Evolutionary conservation across 1,140 invertebrate species (phyloP), one percentile per base, ranked within the genome.

Genomic region (Diachasma alloeum): DNA sequence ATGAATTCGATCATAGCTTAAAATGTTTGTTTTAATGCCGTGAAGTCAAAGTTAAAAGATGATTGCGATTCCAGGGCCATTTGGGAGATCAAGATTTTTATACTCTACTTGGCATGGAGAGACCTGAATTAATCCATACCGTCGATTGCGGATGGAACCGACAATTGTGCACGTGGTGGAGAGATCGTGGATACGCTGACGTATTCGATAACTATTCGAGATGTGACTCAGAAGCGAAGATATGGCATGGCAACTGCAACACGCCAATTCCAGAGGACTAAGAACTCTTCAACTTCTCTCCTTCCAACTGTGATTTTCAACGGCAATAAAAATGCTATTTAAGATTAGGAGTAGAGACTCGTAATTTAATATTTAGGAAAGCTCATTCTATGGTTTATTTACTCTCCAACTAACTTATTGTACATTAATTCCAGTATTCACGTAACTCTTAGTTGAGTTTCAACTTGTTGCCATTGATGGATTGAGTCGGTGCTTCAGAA

Each of bases 1-100:
- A n/a, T n/a, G n/a, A n/a, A n/a, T n/a, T n/a, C n/a, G n/a, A n/a
- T n/a, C n/a, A n/a, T n/a, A n/a, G n/a, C n/a, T n/a, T n/a, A n/a
- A n/a, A n/a, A n/a, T n/a, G n/a, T n/a, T n/a, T n/a, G n/a, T n/a
- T n/a, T n/a, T n/a, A n/a, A n/a, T n/a, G n/a, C n/a, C n/a, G n/a
- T n/a, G n/a, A n/a, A n/a, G n/a, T n/a, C n/a, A n/a, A n/a, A n/a
- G n/a, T n/a, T n/a, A n/a, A n/a, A n/a, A n/a, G n/a, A n/a, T n/a
- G n/a, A n/a, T n/a, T n/a, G n/a, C n/a, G n/a, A 31, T 82, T 92
- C 69, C 84, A 93, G 88, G 96, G 96, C 9, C 95, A 97, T 87
- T 90, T 97, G 19, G 96, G 96, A 4, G 96, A 97, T 87, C 96
- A 97, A 88, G 96, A 97, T 88, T 96, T 96, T 86, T 97, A 95